Percentiles rank a stretch among this genome's conserved stretches.
Conservation (phyloP, 2,888 invertebrate genomes). For the Zonitis immaculata region DNA sequence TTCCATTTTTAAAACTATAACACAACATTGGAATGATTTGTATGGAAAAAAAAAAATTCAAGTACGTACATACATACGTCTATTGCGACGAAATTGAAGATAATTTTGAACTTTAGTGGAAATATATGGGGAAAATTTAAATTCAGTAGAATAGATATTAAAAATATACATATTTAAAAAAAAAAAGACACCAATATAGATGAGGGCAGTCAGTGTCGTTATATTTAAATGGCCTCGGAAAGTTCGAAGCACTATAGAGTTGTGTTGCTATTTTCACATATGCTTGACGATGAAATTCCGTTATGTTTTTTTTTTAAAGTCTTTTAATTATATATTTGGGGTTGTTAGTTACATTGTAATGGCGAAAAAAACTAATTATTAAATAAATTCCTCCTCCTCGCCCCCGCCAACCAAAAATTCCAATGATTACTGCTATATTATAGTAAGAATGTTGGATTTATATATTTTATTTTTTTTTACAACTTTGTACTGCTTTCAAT, state of each 20-base stretch:
- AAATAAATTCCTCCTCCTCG: too few relatives aligned
- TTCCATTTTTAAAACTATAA: too few relatives aligned
- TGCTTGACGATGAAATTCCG: slow-evolving; percentile 7
- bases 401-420: not conserved
- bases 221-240: slow-evolving; percentile 7
- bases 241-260: slow-evolving; percentile 2
- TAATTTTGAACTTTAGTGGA: too few relatives aligned
- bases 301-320: not conserved
- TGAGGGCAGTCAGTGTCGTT: too few relatives aligned
- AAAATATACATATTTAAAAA: not conserved
- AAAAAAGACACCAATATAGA: not conserved
- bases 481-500: too few relatives aligned
- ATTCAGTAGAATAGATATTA: not conserved
- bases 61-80: too few relatives aligned
- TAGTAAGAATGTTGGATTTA: not conserved
- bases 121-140: not conserved
- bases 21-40: too few relatives aligned
- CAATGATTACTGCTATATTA: not conserved
- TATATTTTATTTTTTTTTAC: too few relatives aligned
- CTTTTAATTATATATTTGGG: not conserved
- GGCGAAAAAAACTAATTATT: too few relatives aligned
- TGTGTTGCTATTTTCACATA: slow-evolving; percentile 8
- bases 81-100: not conserved
- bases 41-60: too few relatives aligned
- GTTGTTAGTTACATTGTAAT: too few relatives aligned